A percentile compares a stretch with the other conserved stretches of the same genome.
These are phyloP conservation scores for Hylaeus volcanicus DNA, from an alignment of 1,140 invertebrate species.

Conservation along the genomic window DNA sequence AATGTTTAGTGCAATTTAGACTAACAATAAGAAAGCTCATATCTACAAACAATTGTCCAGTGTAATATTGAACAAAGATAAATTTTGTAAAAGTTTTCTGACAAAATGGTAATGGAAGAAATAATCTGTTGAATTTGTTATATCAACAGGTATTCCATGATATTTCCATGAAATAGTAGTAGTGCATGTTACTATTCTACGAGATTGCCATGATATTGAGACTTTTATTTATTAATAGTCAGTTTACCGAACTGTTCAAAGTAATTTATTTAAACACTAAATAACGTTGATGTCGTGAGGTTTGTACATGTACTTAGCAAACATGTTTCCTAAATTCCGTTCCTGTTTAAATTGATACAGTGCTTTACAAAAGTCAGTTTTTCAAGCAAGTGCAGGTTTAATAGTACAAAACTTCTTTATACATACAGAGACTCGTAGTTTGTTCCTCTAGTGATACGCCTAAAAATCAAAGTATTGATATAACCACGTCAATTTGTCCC, in stretches of 20 bases:
- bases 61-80: background rate
- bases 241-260: background rate
- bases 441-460: slow-evolving; percentile 14
- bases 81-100: slow-evolving; percentile 1
- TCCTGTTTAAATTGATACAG: background rate
- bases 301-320: background rate
- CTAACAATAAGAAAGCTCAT: background rate
- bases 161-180: background rate
- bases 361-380: background rate
- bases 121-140: background rate
- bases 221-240: background rate
- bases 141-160: too few species aligned
- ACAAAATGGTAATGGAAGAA: background rate
- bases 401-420: slow-evolving; percentile 38
- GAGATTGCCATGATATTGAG: background rate
- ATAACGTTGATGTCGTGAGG: background rate
- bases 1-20: background rate
- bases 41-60: background rate
- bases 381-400: slow-evolving; percentile 20
- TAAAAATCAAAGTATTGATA: slow-evolving; percentile 10
- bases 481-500: slow-evolving; percentile 1
- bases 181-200: background rate
- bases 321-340: slow-evolving; percentile 6
- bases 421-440: slow-evolving; percentile 20
- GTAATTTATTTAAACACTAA: background rate